Evolutionary conservation across 2,797 vertebrate genomes (phyloP).

Genomic region (Perdix hodgsoniae): DNA sequence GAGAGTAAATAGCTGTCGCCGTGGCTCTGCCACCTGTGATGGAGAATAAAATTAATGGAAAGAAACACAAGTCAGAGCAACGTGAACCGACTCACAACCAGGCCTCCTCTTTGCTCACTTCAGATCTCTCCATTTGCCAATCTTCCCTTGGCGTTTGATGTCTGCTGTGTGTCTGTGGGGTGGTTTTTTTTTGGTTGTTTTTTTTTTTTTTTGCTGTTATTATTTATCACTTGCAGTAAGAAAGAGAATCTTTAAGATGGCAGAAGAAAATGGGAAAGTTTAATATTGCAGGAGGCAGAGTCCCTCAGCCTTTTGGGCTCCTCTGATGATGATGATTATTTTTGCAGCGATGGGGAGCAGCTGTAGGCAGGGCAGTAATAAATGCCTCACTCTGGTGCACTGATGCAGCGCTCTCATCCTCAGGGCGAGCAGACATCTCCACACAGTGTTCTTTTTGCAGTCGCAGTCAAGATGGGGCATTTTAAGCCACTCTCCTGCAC

Average conservation of each 20-base stretch:
- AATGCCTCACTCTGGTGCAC: neutral
- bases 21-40: constrained; percentile 51
- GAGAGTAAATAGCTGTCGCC: constrained; percentile 68
- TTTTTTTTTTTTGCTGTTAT: constrained; percentile 49
- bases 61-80: constrained; percentile 63
- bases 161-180: constrained; percentile 69
- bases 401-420: neutral
- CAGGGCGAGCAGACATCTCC: neutral
- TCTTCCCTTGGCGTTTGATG: constrained; percentile 68
- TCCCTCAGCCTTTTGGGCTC: constrained; percentile 34
- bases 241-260: constrained; percentile 75
- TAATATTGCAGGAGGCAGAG: constrained; percentile 64
- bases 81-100: constrained; percentile 71
- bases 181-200: constrained; percentile 39
- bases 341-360: neutral
- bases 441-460: neutral
- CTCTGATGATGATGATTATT: constrained; percentile 10
- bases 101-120: constrained; percentile 52
- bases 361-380: neutral
- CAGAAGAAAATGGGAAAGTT: constrained; percentile 61
- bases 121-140: constrained; percentile 71
- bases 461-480: fast-evolving
- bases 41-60: constrained; percentile 57
- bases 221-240: constrained; percentile 69
- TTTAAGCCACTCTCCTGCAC: neutral